Evolutionary conservation across 2,797 vertebrate species (phyloP).

Genomic region (Gallirallus australis): DNA sequence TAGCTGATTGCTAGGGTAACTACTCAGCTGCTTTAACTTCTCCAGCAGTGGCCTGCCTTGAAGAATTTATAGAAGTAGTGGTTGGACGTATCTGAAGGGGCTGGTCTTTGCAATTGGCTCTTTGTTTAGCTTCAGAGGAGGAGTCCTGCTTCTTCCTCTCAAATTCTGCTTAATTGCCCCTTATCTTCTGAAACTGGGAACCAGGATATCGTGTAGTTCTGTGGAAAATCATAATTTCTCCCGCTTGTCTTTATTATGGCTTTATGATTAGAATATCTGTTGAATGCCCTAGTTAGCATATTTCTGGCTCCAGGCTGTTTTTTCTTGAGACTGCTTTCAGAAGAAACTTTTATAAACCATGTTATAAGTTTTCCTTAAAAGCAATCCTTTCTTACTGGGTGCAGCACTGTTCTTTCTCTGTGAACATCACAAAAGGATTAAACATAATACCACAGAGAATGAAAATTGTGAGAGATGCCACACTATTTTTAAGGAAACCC

Average conservation of each 20-base stretch:
- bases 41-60: not conserved
- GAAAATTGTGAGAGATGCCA: not conserved
- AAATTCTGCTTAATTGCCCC: not conserved
- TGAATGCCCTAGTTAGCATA: not conserved
- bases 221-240: not conserved
- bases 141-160: not conserved
- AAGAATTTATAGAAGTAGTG: not conserved
- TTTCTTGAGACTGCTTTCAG: not conserved
- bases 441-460: not conserved
- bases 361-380: not conserved
- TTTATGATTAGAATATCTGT: conserved; percentile 5
- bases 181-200: not conserved
- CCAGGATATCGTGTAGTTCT: not conserved
- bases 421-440: not conserved
- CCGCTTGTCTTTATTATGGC: not conserved
- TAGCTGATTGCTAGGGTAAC: not conserved
- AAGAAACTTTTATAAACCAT: not conserved
- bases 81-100: not conserved
- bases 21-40: not conserved
- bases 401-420: not conserved
- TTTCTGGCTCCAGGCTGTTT: not conserved
- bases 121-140: not conserved
- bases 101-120: not conserved
- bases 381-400: not conserved
- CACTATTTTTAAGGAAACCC: not conserved